Base-by-base conservation (phyloP, 2,888 invertebrate genomes). In the Eilema griseolum region DNA sequence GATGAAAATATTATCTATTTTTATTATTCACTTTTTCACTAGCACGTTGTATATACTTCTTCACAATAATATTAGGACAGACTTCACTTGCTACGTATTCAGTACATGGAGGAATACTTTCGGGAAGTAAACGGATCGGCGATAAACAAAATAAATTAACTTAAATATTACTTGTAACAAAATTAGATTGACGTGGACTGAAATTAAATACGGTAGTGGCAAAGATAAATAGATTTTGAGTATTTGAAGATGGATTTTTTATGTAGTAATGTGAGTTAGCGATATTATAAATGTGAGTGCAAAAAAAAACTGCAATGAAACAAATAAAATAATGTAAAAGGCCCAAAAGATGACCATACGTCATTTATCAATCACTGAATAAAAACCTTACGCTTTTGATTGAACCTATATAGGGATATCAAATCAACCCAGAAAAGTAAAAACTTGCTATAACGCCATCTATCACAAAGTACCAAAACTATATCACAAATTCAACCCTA, bases 51-150 rank as follows among this genome's bases (percentile, higher is more conserved):
- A 64, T 64, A 61, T 52, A 23, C 12, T 31, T 12, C 11, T 20
- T 61, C 3, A n/a, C 5, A 23, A 57, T 57, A 23, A 12, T 59
- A 59, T 37, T 37, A 16, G 52, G 69, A 63, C 65, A 69, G 61
- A 59, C 26, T 2, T 59, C 57, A 71, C 61, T 52, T 76, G 73
- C 74, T 75, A 69, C 65, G 69, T 77, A 73, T 52, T 65, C 57
- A 68, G 59, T n/a, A 65, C n/a, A 71, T 52, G 66, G 73, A 70
- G 66, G 66, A 77, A 46, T 69, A 75, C 57, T 66, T 52, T 62
- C 67, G 83, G 84, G 81, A 84, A 86, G 64, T 71, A 65, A 83
- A 85, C 84, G 88, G 83, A 78, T 79, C 83, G 83, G 85, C 83
- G 84, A 66, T 77, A 82, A 74, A 70, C 20, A 31, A 64, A 69